Percentiles rank a stretch among this genome's conserved stretches.
Evolutionary conservation across 2,113 vertebrate genomes (phyloP).

Genomic region (Pterocles orientalis): DNA sequence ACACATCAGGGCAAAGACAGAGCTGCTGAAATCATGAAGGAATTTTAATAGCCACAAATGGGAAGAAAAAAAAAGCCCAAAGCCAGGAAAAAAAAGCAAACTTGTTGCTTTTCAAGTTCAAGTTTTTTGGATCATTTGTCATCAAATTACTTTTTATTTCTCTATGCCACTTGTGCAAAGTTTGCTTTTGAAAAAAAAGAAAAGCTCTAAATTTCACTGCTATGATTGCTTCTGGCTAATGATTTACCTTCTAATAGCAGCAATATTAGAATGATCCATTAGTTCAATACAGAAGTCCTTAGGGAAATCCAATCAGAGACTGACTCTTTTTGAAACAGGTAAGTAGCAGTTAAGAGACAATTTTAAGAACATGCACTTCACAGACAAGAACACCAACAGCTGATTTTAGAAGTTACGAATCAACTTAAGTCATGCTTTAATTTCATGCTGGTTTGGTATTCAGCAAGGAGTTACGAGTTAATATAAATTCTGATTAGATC

Average conservation of each 20-base stretch:
- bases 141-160: not conserved
- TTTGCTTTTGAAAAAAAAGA: not conserved
- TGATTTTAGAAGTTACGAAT: not conserved
- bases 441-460: slow-evolving; percentile 16
- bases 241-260: slow-evolving; percentile 21
- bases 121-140: not conserved
- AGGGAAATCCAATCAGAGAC: not conserved
- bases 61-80: not conserved
- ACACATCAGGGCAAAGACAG: slow-evolving; percentile 76
- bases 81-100: not conserved
- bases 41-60: slow-evolving; percentile 50
- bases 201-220: not conserved
- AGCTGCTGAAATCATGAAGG: slow-evolving; percentile 53
- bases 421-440: slow-evolving; percentile 6
- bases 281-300: not conserved
- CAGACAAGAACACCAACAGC: not conserved
- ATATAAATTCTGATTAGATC: not conserved
- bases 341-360: slow-evolving; percentile 5
- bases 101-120: not conserved
- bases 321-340: not conserved
- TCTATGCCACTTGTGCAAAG: not conserved
- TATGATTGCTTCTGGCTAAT: not conserved
- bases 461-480: not conserved
- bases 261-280: not conserved
- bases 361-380: slow-evolving; percentile 27